phyloP scores from a whole-genome alignment of 2,113 vertebrate species.

The Manacus vitellinus region DNA sequence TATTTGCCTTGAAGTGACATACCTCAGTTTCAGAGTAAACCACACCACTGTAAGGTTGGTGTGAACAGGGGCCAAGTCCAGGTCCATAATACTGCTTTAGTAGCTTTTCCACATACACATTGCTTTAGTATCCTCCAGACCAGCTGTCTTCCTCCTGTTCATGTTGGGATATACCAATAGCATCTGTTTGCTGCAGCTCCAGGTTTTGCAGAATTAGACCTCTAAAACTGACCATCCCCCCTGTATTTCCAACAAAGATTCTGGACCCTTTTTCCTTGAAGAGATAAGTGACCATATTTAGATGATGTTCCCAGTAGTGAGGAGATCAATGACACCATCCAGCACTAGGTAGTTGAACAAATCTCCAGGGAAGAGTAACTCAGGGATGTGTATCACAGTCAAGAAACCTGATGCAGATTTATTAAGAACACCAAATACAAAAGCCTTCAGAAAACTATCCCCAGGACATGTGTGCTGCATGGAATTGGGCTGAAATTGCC shows the following conservation, averaged over 20 bases:
- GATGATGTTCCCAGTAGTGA: background rate
- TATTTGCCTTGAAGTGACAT: background rate
- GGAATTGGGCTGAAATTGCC: background rate
- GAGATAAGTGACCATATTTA: background rate
- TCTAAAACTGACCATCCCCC: background rate
- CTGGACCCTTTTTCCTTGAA: background rate
- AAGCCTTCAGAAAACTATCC: background rate
- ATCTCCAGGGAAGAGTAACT: background rate
- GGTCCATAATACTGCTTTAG: background rate
- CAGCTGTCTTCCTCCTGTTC: background rate
- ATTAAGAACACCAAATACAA: background rate
- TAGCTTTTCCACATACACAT: background rate
- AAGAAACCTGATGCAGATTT: background rate
- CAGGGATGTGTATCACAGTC: background rate
- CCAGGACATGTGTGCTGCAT: background rate
- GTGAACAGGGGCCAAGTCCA: background rate
- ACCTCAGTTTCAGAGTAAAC: background rate
- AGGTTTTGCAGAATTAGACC: background rate
- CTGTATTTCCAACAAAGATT: background rate
- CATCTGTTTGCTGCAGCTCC: background rate
- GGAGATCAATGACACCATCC: background rate
- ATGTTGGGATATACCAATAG: background rate
- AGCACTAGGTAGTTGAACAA: background rate
- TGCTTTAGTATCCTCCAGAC: background rate
- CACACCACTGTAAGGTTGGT: background rate